Evolutionary conservation across 2,888 invertebrate genomes (phyloP), one percentile per base, ranked within the genome.

Genomic region (Drosophila atroscutellata): DNA sequence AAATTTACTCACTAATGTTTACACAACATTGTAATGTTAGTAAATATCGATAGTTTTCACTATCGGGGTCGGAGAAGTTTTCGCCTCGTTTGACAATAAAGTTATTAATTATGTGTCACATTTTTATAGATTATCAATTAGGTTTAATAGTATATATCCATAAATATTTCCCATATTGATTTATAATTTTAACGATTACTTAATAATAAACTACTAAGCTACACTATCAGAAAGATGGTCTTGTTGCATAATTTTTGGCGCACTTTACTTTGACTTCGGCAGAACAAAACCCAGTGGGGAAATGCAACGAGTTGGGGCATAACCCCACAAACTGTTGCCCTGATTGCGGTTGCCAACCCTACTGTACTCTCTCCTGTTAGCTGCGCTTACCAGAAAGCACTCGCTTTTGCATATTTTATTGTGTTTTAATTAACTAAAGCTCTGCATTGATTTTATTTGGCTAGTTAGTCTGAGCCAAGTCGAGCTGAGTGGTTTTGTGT

Each of bases 401-500:
- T 54, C 18, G 75, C 70, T 75, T 63, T 82, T 87, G 85, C 85
- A 85, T 85, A 87, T 85, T 85, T 84, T 84, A 85, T 87, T 87
- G 85, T 85, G 72, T 85, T 85, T 85, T 85, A 85, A 85, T 85
- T 85, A 85, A 85, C 87, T 87, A 66, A 79, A 70, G 55, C 59
- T 75, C 62, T 37, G 75, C 65, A 77, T 77, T 75, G 80, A 79
- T 77, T 77, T 57, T 42, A 39, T 70, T 65, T 65, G 79, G 62
- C 64, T 49, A 28, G 50, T 34, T 28, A 20, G 49, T 18, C 49
- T 24, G 24, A 49, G 55, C 66, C 51, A 54, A 59, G 39, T 62
- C 30, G 32, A 24, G 34, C 34, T 34, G 20, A 56, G 32, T 42
- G 61, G 24, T 62, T 60, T 37, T 63, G 63, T 7, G 18, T 3